These are phyloP conservation scores for Tanypteryx hageni DNA, from an alignment of 2,888 invertebrate species.

Conservation along the genomic window DNA sequence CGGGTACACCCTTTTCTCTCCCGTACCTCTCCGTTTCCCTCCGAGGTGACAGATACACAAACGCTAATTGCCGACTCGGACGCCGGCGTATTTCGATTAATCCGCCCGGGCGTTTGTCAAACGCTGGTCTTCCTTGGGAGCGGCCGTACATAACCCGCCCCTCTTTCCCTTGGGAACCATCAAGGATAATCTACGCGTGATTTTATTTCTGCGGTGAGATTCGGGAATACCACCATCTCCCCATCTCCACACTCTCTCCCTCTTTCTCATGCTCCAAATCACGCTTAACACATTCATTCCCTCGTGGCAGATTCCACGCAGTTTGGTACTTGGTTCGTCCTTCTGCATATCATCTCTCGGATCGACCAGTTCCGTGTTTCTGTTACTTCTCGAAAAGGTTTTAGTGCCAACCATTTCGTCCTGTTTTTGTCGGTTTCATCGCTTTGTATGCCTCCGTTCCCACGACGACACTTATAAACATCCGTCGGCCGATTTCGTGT, in stretches of 20 bases:
- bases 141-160: neutral
- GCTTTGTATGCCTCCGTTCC: neutral
- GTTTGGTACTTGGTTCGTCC: neutral
- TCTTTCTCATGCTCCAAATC: neutral
- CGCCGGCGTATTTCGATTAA: conserved; percentile 42
- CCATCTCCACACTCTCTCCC: neutral
- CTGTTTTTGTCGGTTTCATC: neutral
- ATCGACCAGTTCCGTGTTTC: neutral
- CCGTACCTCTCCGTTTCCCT: neutral
- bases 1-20: neutral
- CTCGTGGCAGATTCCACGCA: neutral
- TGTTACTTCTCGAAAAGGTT: conserved; percentile 20
- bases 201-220: neutral
- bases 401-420: conserved; percentile 11
- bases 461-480: neutral
- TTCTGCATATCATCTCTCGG: neutral
- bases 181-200: neutral
- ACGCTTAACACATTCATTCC: neutral
- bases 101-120: conserved; percentile 47
- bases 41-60: conserved; percentile 21
- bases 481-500: neutral
- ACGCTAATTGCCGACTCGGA: conserved; percentile 58
- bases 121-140: neutral
- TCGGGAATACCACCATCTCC: neutral
- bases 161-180: neutral